phyloP scores from a whole-genome alignment of 2,113 vertebrate genomes.

The Hippocampus zosterae region DNA sequence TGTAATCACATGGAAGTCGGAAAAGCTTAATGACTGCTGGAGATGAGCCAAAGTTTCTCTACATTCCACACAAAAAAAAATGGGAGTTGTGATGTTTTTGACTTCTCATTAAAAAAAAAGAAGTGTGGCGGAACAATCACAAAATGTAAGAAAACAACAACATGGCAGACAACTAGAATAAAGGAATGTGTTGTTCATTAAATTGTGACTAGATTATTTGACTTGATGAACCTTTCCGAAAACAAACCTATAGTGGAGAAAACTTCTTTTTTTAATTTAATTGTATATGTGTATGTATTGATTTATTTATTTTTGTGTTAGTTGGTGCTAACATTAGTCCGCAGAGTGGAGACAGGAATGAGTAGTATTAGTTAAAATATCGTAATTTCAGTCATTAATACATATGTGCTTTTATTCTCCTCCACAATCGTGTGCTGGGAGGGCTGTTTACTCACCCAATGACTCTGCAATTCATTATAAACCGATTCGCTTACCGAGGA shows the following conservation, averaged over 20 bases:
- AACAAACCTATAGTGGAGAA: neutral
- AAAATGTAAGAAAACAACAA: neutral
- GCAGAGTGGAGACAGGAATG: slow-evolving; percentile 45
- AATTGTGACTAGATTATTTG: neutral
- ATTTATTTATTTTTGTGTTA: neutral
- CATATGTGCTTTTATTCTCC: slow-evolving; percentile 60
- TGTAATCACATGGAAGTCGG: slow-evolving; percentile 32
- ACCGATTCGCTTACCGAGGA: slow-evolving; percentile 42
- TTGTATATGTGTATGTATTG: neutral
- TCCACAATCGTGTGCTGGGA: slow-evolving; percentile 49
- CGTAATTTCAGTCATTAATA: slow-evolving; percentile 65
- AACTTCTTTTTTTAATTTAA: neutral
- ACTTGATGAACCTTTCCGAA: neutral
- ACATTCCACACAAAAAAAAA: neutral
- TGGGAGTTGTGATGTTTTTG: neutral
- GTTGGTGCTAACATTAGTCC: too few relatives aligned
- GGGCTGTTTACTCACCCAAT: slow-evolving; percentile 48
- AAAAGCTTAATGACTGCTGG: slow-evolving; percentile 21
- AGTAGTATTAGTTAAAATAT: slow-evolving; percentile 24
- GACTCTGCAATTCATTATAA: slow-evolving; percentile 53
- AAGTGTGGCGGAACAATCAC: neutral
- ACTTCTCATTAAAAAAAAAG: neutral
- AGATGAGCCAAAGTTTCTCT: neutral
- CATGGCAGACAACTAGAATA: neutral
- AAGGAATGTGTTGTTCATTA: neutral